Percentiles rank a stretch among this genome's conserved stretches.
These are phyloP conservation scores for Carassius gibelio DNA, from an alignment of 2,113 vertebrate species.

Conservation along the genomic window DNA sequence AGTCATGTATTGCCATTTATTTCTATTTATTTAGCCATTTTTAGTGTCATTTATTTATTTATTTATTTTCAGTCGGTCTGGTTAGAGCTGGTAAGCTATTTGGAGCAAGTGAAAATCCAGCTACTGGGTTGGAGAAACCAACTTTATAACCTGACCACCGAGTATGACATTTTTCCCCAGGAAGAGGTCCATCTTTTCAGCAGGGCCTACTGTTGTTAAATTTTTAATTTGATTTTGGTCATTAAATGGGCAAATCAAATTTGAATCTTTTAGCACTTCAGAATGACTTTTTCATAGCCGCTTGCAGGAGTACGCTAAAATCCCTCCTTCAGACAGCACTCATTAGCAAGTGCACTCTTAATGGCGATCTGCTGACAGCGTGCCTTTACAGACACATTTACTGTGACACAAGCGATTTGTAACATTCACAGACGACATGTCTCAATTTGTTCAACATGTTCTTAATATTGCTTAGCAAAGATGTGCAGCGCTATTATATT, in stretches of 20 bases:
- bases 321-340: background rate
- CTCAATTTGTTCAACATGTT: background rate
- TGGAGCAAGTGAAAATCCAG: background rate
- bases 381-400: conserved; percentile 12
- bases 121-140: too few species aligned
- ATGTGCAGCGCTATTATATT: background rate
- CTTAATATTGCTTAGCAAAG: conserved; percentile 8
- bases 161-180: background rate
- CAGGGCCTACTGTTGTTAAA: background rate
- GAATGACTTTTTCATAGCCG: background rate
- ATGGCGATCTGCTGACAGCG: conserved; percentile 42
- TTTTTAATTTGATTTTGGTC: background rate
- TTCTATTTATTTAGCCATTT: background rate
- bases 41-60: background rate
- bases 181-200: background rate
- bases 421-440: conserved; percentile 15
- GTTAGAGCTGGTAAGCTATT: background rate
- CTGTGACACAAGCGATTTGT: background rate
- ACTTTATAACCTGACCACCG: background rate
- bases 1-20: background rate
- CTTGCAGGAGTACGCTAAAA: conserved; percentile 1
- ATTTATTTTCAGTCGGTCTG: background rate
- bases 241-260: conserved; percentile 18
- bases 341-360: conserved; percentile 37
- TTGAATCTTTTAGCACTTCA: background rate